A percentile compares a stretch with the other conserved stretches of the same genome.
Evolutionary conservation across 1,140 invertebrate species (phyloP).

Genomic region (Ceratoteleas bidentatus): DNA sequence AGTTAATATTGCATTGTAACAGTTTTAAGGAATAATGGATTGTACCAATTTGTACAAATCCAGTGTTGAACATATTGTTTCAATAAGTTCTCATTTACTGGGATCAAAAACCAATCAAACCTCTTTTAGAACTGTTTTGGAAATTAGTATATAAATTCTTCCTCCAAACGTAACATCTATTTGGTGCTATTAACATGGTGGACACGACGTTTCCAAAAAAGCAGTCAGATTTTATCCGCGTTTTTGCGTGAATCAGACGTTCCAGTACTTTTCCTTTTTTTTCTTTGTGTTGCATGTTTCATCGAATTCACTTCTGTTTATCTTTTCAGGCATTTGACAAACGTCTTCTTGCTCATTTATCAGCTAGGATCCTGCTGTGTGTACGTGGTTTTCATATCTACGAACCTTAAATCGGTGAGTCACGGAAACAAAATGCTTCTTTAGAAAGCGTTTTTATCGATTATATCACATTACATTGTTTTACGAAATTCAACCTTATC

Average conservation of each 20-base stretch:
- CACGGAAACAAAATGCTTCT: constrained; percentile 59
- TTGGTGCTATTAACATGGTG: too few species aligned
- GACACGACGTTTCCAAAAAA: too few species aligned
- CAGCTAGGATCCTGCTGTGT: constrained; percentile 95
- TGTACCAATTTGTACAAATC: too few species aligned
- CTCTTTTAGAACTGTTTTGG: too few species aligned
- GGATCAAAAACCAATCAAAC: too few species aligned
- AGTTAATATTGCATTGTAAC: too few species aligned
- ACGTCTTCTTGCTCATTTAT: constrained; percentile 88
- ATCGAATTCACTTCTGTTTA: constrained; percentile 24
- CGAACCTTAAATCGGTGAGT: constrained; percentile 86
- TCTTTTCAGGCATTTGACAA: constrained; percentile 82
- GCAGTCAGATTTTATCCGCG: neutral
- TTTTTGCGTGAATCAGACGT: neutral
- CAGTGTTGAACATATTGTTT: too few species aligned
- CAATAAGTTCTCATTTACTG: too few species aligned
- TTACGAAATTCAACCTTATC: neutral
- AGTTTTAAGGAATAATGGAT: too few species aligned
- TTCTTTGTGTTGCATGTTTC: constrained; percentile 9
- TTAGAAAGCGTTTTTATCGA: constrained; percentile 26
- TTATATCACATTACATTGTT: constrained; percentile 22
- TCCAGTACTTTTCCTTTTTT: constrained; percentile 29
- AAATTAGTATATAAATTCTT: too few species aligned
- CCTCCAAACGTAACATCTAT: too few species aligned
- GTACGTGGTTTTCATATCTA: constrained; percentile 92